These are phyloP conservation scores for Stegastes partitus DNA, from an alignment of 2,113 vertebrate genomes.

Conservation along the genomic window DNA sequence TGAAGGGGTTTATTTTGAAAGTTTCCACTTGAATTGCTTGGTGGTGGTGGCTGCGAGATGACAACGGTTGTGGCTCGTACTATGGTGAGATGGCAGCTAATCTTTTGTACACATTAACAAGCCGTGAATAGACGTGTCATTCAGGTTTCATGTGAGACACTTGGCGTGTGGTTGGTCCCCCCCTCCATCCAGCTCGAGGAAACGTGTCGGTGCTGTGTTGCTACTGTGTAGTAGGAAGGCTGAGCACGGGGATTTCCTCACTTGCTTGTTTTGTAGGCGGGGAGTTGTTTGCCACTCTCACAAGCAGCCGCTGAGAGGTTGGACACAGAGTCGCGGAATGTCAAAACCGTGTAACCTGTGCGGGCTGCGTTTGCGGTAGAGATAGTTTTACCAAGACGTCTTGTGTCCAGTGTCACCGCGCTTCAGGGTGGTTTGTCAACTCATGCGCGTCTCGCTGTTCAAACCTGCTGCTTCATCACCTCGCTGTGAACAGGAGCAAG, in stretches of 20 bases:
- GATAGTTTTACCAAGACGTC: constrained; percentile 22
- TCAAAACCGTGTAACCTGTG: constrained; percentile 52
- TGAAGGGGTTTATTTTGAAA: constrained; percentile 55
- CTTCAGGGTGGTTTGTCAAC: constrained; percentile 68
- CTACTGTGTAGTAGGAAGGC: constrained; percentile 53
- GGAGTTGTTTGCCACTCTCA: constrained; percentile 74
- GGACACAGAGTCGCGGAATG: constrained; percentile 73
- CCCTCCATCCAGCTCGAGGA: neutral
- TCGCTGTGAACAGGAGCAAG: constrained; percentile 69
- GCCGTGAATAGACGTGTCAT: constrained; percentile 30
- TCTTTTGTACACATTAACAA: constrained; percentile 50
- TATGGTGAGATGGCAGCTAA: constrained; percentile 65
- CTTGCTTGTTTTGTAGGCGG: constrained; percentile 77
- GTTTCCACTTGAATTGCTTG: neutral
- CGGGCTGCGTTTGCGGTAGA: constrained; percentile 29
- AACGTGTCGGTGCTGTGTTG: constrained; percentile 22
- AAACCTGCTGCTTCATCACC: constrained; percentile 85
- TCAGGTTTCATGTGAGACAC: neutral
- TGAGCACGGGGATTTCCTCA: constrained; percentile 80
- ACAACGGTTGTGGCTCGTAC: constrained; percentile 23
- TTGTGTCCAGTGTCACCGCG: constrained; percentile 29
- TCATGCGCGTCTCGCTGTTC: constrained; percentile 75
- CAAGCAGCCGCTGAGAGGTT: constrained; percentile 51
- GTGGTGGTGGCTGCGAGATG: neutral
- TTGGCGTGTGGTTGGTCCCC: too few species aligned